These are phyloP conservation scores for Pantherophis vulpinus DNA, from an alignment of 2,797 vertebrate genomes.

Conservation along the genomic window DNA sequence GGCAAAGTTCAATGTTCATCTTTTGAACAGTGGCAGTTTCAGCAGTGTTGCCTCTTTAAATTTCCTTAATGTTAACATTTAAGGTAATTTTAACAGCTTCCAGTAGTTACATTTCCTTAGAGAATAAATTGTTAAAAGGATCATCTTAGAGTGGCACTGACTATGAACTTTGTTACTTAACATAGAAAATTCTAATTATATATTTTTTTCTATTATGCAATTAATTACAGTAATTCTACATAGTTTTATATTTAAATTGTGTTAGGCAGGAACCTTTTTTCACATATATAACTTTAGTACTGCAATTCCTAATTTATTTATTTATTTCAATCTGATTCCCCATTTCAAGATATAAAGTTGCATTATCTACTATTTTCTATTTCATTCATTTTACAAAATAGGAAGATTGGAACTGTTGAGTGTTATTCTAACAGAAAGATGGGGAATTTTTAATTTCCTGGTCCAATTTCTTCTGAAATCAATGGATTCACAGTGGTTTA, in stretches of 20 bases:
- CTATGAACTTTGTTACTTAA: background rate
- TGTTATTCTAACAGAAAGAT: background rate
- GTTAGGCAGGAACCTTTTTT: background rate
- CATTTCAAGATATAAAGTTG: background rate
- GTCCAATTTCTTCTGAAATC: background rate
- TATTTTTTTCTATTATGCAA: background rate
- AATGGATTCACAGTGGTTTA: background rate
- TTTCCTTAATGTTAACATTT: background rate
- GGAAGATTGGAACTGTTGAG: background rate
- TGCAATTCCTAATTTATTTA: background rate
- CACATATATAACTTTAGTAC: background rate
- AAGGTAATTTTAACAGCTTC: constrained; percentile 26
- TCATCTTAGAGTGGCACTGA: background rate
- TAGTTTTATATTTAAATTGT: background rate
- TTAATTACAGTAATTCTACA: background rate
- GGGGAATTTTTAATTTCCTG: background rate
- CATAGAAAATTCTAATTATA: background rate
- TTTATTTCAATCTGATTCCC: background rate
- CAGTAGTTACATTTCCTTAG: constrained; percentile 18
- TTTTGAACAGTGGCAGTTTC: constrained; percentile 31
- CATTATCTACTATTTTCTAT: background rate
- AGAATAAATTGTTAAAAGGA: background rate
- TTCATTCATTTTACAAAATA: background rate
- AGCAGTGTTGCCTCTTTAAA: background rate
- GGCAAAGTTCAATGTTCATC: constrained; percentile 24